Evolutionary conservation across 2,888 invertebrate species (phyloP).

Genomic region (Unio delphinus): DNA sequence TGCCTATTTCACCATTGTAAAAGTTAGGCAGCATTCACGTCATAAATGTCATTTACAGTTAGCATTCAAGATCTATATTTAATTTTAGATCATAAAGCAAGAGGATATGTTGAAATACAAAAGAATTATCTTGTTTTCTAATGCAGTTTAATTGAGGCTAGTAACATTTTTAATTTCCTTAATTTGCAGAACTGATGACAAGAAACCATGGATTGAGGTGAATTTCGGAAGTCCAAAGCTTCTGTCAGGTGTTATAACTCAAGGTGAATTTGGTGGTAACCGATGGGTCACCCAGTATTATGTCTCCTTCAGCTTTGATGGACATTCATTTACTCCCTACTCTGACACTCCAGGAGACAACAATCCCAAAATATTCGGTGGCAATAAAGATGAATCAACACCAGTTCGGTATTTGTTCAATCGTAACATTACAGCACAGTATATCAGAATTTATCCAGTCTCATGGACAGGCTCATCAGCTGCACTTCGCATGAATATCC

Average conservation of each 20-base stretch:
- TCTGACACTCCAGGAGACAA: constrained; percentile 35
- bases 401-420: constrained; percentile 53
- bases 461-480: constrained; percentile 32
- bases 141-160: neutral
- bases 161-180: neutral
- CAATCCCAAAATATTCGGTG: constrained; percentile 41
- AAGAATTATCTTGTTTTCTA: neutral
- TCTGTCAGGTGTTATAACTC: constrained; percentile 54
- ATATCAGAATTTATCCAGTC: constrained; percentile 49
- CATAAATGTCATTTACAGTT: too few species aligned
- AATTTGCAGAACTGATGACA: constrained; percentile 32
- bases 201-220: constrained; percentile 53
- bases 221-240: constrained; percentile 50
- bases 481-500: constrained; percentile 47
- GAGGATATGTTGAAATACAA: too few species aligned
- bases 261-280: constrained; percentile 43
- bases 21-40: too few species aligned
- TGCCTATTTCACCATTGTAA: too few species aligned
- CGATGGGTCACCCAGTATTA: constrained; percentile 50
- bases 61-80: too few species aligned
- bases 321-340: constrained; percentile 49
- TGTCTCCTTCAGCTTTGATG: constrained; percentile 50
- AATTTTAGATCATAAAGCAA: too few species aligned
- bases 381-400: constrained; percentile 42
- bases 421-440: constrained; percentile 52